phyloP scores from a whole-genome alignment of 2,113 vertebrate species.

The Dasyprocta punctata region DNA sequence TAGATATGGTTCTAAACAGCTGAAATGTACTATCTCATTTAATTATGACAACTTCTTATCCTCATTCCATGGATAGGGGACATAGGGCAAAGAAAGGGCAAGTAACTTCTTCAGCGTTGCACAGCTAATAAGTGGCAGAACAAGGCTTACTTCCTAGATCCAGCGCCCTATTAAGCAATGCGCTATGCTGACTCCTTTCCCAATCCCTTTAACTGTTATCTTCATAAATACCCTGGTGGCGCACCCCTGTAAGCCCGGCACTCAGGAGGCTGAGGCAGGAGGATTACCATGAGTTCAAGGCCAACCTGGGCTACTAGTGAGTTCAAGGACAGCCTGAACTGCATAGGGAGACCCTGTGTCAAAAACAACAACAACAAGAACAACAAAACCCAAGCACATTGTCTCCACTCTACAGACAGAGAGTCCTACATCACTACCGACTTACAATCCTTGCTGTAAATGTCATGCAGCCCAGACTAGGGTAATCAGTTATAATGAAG shows the following conservation, averaged over 20 bases:
- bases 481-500: neutral
- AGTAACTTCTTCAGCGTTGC: neutral
- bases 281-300: neutral
- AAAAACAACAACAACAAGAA: neutral
- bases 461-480: rapidly evolving
- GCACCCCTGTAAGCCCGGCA: neutral
- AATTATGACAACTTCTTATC: neutral
- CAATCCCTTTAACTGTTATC: too few relatives aligned
- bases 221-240: neutral
- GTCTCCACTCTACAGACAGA: neutral
- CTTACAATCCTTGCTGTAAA: neutral
- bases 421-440: neutral
- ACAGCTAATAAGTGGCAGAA: neutral
- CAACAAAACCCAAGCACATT: neutral
- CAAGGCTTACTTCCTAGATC: neutral
- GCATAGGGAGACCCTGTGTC: neutral
- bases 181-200: neutral
- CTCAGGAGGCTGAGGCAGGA: neutral
- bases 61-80: neutral
- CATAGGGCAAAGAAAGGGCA: neutral
- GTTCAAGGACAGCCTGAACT: neutral
- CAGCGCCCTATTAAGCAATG: neutral
- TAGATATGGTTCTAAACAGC: neutral
- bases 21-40: neutral
- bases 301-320: neutral